These are phyloP conservation scores for Ormia ochracea DNA, from an alignment of 2,888 invertebrate species.

Conservation along the genomic window DNA sequence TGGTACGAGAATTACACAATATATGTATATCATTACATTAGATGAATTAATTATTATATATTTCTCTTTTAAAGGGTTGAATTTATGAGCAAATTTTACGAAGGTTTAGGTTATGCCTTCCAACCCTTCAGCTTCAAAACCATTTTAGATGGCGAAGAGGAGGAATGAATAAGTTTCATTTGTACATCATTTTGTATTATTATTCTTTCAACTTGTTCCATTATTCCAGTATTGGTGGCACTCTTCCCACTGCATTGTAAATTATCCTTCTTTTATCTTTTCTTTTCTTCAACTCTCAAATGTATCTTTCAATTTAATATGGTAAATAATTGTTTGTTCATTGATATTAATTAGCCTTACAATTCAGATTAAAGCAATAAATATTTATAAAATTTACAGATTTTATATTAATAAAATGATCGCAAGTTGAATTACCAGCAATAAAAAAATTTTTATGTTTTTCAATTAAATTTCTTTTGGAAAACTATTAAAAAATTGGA, in stretches of 20 bases:
- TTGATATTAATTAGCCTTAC: constrained; percentile 68
- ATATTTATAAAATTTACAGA: constrained; percentile 42
- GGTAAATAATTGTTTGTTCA: constrained; percentile 65
- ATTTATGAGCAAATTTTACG: constrained; percentile 97
- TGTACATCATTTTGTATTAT: constrained; percentile 2
- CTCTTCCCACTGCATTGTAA: constrained; percentile 68
- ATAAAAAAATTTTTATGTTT: too few species aligned
- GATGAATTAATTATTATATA: constrained; percentile 7
- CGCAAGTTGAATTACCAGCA: not conserved
- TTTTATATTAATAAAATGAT: constrained; percentile 56
- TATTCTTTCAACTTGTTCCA: constrained; percentile 14
- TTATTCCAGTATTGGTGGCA: constrained; percentile 72
- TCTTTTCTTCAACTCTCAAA: constrained; percentile 27
- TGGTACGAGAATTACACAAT: constrained; percentile 83
- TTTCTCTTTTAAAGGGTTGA: constrained; percentile 83
- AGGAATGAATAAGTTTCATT: constrained; percentile 68
- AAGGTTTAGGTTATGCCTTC: constrained; percentile 88
- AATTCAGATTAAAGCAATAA: constrained; percentile 63
- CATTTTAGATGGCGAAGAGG: constrained; percentile 81
- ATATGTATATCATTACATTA: not conserved
- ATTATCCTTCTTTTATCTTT: not conserved
- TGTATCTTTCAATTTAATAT: constrained; percentile 40
- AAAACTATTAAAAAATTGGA: not conserved
- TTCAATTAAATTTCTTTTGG: not conserved
- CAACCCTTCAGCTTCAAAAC: constrained; percentile 90